A percentile compares a stretch with the other conserved stretches of the same genome.
Evolutionary conservation across 2,888 invertebrate species (phyloP).

Genomic region (Eilema depressum): DNA sequence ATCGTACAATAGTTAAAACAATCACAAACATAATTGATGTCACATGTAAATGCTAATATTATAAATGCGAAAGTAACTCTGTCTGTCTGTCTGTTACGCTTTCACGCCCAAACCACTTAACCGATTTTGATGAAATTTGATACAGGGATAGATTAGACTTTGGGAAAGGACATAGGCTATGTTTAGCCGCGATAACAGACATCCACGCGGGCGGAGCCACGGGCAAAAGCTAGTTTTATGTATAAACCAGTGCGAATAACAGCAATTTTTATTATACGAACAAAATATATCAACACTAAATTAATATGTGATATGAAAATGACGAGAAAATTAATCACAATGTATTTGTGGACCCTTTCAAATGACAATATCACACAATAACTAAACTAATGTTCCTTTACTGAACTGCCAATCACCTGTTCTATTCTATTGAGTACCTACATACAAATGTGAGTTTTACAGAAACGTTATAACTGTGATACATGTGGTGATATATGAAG

Average conservation of each 20-base stretch:
- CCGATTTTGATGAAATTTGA: too few species aligned
- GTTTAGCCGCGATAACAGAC: too few species aligned
- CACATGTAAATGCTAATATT: too few species aligned
- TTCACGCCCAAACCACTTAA: too few species aligned
- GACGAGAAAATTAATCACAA: slow-evolving; percentile 38
- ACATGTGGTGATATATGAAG: background rate
- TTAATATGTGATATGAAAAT: slow-evolving; percentile 28
- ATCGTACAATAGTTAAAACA: background rate
- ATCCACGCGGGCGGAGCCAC: too few species aligned
- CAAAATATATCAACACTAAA: slow-evolving; percentile 2
- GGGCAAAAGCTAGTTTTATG: too few species aligned
- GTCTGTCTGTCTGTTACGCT: too few species aligned
- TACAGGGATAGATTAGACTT: too few species aligned
- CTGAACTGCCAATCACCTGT: background rate
- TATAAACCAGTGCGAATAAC: background rate
- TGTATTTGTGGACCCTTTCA: slow-evolving; percentile 3
- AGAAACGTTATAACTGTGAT: background rate
- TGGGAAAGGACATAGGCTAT: too few species aligned
- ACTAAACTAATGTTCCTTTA: background rate
- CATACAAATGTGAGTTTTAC: background rate
- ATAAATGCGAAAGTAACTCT: too few species aligned
- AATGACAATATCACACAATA: background rate
- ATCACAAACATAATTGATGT: too few species aligned
- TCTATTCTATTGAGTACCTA: background rate
- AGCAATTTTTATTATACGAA: background rate